These are phyloP conservation scores for Drosophila robusta DNA, from an alignment of 2,888 invertebrate genomes.

Conservation along the genomic window DNA sequence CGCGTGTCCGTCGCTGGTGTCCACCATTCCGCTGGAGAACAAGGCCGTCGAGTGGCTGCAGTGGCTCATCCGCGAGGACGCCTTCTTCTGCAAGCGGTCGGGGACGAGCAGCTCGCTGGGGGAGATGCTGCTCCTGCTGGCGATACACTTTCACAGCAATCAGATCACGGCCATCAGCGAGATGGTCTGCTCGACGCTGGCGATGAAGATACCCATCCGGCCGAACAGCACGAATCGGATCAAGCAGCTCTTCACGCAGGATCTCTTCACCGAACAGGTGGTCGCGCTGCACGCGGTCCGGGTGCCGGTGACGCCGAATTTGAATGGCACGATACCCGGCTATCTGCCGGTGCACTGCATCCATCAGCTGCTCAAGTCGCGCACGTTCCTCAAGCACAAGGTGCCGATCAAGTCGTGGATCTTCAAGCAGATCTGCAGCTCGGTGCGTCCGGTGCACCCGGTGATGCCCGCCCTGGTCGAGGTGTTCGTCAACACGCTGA, in stretches of 20 bases:
- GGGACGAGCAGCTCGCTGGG: constrained; percentile 96
- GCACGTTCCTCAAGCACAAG: constrained; percentile 97
- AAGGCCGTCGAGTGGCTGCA: constrained; percentile 96
- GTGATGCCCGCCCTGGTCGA: constrained; percentile 96
- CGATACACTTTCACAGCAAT: constrained; percentile 98
- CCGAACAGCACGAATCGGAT: constrained; percentile 94
- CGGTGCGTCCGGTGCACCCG: constrained; percentile 95
- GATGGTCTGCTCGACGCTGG: constrained; percentile 95
- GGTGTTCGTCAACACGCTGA: constrained; percentile 96
- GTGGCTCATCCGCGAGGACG: constrained; percentile 96
- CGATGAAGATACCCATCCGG: constrained; percentile 95
- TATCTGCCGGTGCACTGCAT: constrained; percentile 98
- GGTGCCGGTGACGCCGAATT: constrained; percentile 95
- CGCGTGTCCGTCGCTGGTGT: constrained; percentile 95
- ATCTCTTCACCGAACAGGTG: constrained; percentile 98
- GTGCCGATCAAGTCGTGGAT: constrained; percentile 99
- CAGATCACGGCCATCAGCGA: constrained; percentile 97
- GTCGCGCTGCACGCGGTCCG: constrained; percentile 98
- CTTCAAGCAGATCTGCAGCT: constrained; percentile 95
- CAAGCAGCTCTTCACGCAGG: constrained; percentile 97
- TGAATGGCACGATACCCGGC: constrained; percentile 95
- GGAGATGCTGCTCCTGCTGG: constrained; percentile 97
- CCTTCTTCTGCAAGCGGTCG: constrained; percentile 93
- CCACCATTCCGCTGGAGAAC: constrained; percentile 91
- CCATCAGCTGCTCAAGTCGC: constrained; percentile 95